A percentile compares a stretch with the other conserved stretches of the same genome.
phyloP scores from a whole-genome alignment of 1,140 invertebrate species.

The Chrysomallon squamiferum region DNA sequence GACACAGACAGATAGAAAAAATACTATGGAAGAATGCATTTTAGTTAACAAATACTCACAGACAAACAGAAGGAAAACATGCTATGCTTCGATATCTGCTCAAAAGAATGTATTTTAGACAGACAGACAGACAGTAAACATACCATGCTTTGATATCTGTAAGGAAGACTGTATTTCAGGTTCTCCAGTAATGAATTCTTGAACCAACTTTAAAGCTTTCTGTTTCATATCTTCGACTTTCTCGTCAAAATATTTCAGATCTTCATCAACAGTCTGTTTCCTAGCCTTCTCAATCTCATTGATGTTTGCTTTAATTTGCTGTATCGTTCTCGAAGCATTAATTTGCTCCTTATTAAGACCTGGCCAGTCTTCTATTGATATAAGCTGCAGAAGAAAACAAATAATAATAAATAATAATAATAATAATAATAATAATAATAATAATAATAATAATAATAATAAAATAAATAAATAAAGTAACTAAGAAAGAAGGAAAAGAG shows the following conservation, averaged over 20 bases:
- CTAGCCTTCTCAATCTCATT: constrained; percentile 51
- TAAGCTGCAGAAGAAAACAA: constrained; percentile 36
- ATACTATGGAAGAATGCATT: no score
- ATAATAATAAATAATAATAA: no score
- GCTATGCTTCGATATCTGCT: no score
- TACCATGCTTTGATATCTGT: constrained; percentile 1
- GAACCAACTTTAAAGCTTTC: constrained; percentile 31
- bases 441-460: neutral
- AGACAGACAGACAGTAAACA: no score
- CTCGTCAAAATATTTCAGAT: constrained; percentile 43
- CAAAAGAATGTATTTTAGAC: no score
- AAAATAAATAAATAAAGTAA: no score
- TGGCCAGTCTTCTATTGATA: constrained; percentile 39
- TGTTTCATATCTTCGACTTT: constrained; percentile 39
- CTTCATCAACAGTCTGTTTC: constrained; percentile 43
- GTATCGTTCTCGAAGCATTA: constrained; percentile 53
- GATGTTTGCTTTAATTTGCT: constrained; percentile 55
- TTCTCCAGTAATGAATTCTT: constrained; percentile 28
- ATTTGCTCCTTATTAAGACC: constrained; percentile 50
- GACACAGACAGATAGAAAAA: no score
- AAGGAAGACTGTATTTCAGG: constrained; percentile 10
- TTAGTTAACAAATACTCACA: no score
- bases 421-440: neutral
- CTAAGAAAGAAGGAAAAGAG: no score
- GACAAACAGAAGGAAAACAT: no score